A percentile compares a stretch with the other conserved stretches of the same genome.
Evolutionary conservation across 53 echinoderm and acorn worm genomes (phyloP).

Genomic region (Stichopus horrens): DNA sequence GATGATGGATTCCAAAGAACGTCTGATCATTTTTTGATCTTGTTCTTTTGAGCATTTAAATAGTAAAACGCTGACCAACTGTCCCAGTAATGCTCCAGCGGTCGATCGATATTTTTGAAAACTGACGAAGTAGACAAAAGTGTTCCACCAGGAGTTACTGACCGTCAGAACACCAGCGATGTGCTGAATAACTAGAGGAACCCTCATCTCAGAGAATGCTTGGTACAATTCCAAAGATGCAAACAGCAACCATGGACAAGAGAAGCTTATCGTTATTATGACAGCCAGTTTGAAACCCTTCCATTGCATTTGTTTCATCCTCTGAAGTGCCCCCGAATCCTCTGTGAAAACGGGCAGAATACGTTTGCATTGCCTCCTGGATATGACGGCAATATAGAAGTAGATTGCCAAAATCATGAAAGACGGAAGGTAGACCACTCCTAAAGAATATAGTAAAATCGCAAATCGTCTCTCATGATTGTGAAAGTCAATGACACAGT

Average conservation of each 20-base stretch:
- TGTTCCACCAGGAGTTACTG: slow-evolving; percentile 3
- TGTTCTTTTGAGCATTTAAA: not conserved
- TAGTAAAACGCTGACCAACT: not conserved
- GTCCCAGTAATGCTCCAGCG: not conserved
- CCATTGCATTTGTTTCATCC: slow-evolving; percentile 9
- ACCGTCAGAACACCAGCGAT: slow-evolving; percentile 1
- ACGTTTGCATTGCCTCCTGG: not conserved
- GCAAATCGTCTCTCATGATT: not conserved
- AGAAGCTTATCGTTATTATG: not conserved
- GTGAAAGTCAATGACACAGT: slow-evolving; percentile 1
- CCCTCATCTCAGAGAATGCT: not conserved
- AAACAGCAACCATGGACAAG: not conserved
- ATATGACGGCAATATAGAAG: not conserved
- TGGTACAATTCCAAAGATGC: not conserved
- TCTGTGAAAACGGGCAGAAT: not conserved
- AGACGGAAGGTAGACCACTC: not conserved
- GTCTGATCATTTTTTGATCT: not conserved
- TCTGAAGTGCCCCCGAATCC: no score
- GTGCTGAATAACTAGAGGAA: not conserved
- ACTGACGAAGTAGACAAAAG: slow-evolving; percentile 1
- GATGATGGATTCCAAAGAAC: no score
- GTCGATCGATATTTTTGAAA: not conserved
- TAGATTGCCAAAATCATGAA: not conserved
- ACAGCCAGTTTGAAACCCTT: slow-evolving; percentile 13
- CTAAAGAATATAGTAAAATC: not conserved